Base-by-base conservation (phyloP, 1,140 invertebrate species). In the Archegozetes longisetosus region DNA sequence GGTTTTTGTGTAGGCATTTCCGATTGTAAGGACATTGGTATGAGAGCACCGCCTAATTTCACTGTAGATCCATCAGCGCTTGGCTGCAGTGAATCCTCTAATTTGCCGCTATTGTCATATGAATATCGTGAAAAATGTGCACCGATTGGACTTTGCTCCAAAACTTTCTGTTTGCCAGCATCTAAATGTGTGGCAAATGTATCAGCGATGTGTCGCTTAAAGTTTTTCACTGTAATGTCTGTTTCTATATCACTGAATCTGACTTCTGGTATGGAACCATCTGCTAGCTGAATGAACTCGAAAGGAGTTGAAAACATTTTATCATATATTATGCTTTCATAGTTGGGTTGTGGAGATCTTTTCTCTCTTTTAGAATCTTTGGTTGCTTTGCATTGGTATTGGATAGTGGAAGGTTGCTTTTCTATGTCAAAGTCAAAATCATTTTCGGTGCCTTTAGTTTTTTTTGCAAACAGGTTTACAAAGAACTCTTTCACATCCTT, bases 131-230 rank as follows among this genome's bases (percentile, higher is more conserved):
- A 50, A 1, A 26, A 49, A 40, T 65, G 64, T 46, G 62, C 56
- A 4, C 64, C 64, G 14, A 63, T 62, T 2, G 62, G 60, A 29
- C 55, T 55, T 24, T 27, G 59, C 53, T 65, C 64, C 0, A 63
- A 9, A 0, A 58, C 50, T 14, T 4, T n/a, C 2, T 58, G n/a
- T 23, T 56, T 26, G 1, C 54, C 9, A 1, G 27, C 27, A n/a
- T 32, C 48, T 9, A 65, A 49, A 26, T 64, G 58, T 13, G 65
- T 66, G 9, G 63, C 52, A 48, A 66, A 66, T 3, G 56, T 58
- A 49, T 66, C 65, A 13, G 55, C 61, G 0, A 66, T 46, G 20
- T 66, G 65, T 23, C 62, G 47, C 28, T 66, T 66, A 53, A 66
- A 64, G 28, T 66, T 66, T n/a, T 56, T 60, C 0, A 64, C 57